Percentiles rank a stretch among this genome's conserved stretches.
Conservation (phyloP, 2,113 vertebrate genomes). For the Echinops telfairi region DNA sequence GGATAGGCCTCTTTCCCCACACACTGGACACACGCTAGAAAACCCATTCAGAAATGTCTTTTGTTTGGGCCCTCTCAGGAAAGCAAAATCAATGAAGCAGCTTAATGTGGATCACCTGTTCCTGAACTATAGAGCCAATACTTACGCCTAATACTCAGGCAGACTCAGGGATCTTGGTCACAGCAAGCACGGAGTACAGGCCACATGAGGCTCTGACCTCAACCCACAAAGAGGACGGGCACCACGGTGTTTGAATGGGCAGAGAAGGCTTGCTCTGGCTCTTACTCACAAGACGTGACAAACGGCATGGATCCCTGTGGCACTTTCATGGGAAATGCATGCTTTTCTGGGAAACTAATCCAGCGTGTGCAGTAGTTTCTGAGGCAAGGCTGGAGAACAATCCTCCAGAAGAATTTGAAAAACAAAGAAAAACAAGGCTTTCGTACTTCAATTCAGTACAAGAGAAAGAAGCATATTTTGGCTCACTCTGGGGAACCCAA, state of each 20-base stretch:
- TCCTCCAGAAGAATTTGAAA: not conserved
- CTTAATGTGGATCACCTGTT: not conserved
- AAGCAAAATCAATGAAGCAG: not conserved
- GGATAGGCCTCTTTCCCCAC: too few species aligned
- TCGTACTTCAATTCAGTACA: not conserved
- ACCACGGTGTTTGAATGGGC: not conserved
- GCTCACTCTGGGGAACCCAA: not conserved
- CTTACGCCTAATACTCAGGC: not conserved
- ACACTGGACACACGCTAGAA: not conserved
- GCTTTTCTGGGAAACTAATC: not conserved
- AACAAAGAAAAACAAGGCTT: slow-evolving; percentile 4
- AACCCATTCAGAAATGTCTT: not conserved
- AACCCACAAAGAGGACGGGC: not conserved
- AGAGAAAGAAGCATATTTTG: not conserved
- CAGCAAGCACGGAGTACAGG: not conserved
- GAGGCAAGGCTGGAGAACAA: not conserved
- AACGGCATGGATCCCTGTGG: rapidly evolving
- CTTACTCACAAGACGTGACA: not conserved
- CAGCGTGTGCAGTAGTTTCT: too few species aligned
- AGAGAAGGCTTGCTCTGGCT: too few species aligned
- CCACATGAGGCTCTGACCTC: not conserved
- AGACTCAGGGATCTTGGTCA: not conserved
- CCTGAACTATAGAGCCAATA: not conserved
- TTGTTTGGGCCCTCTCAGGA: not conserved
- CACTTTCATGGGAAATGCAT: not conserved